Conservation (phyloP, 2,888 invertebrate species). For the Philonicus albiceps region DNA sequence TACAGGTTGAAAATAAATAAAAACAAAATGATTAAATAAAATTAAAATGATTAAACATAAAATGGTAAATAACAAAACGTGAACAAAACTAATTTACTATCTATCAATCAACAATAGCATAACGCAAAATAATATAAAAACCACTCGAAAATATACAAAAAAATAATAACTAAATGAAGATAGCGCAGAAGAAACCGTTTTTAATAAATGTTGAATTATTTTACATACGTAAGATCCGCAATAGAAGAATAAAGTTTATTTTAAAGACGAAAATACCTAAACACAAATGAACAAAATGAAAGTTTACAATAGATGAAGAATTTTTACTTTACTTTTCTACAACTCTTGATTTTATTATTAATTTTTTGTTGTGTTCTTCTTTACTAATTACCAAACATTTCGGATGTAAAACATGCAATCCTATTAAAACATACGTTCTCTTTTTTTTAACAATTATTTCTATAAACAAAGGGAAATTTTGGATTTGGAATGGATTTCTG, state of each 20-base stretch:
- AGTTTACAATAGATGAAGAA: slow-evolving; percentile 13
- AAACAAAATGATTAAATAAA: slow-evolving; percentile 1
- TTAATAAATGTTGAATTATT: slow-evolving; percentile 40
- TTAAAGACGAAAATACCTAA: slow-evolving; percentile 25
- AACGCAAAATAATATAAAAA: slow-evolving; percentile 1
- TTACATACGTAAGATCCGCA: slow-evolving; percentile 34
- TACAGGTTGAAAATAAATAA: slow-evolving; percentile 37
- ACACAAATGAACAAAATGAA: slow-evolving; percentile 5
- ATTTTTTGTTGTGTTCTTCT: background rate
- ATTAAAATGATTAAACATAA: background rate
- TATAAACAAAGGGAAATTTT: background rate
- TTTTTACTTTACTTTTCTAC: background rate
- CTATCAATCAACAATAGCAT: slow-evolving; percentile 31
- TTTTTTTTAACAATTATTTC: background rate
- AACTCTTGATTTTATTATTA: background rate
- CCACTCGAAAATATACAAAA: background rate
- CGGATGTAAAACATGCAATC: background rate
- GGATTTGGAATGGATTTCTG: background rate
- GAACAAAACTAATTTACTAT: slow-evolving; percentile 3
- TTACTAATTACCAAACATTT: background rate
- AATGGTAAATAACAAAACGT: background rate
- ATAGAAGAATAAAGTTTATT: slow-evolving; percentile 23
- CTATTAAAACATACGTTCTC: background rate
- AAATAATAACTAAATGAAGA: slow-evolving; percentile 8
- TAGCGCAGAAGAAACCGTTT: slow-evolving; percentile 22